Evolutionary conservation across 2,888 invertebrate genomes (phyloP).

Genomic region (Leptinotarsa peninsularis): DNA sequence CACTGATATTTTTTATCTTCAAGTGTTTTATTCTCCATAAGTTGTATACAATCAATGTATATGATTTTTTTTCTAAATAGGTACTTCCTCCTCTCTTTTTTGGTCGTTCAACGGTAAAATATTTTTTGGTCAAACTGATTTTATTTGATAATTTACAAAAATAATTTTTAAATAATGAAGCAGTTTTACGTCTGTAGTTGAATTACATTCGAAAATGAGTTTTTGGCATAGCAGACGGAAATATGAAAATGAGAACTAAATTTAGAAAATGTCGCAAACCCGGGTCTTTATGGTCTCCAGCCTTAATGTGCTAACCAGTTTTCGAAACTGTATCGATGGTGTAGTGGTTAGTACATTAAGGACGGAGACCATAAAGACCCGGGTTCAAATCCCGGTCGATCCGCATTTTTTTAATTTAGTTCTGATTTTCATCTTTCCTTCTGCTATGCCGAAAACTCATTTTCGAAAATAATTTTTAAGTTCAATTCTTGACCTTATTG

Average conservation of each 20-base stretch:
- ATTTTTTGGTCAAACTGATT: neutral
- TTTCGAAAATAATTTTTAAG: neutral
- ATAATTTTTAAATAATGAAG: neutral
- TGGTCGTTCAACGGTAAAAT: neutral
- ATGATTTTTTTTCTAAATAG: neutral
- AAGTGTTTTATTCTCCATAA: neutral
- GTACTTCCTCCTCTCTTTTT: neutral
- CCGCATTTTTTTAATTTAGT: neutral
- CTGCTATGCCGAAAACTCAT: neutral
- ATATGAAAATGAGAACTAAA: neutral
- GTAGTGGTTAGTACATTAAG: neutral
- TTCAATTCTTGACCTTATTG: neutral
- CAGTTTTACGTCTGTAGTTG: neutral
- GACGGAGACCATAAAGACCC: neutral
- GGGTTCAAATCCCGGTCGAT: neutral
- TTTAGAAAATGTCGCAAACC: neutral
- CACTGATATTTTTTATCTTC: neutral
- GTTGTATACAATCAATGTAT: neutral
- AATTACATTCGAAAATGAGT: neutral
- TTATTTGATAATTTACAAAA: neutral
- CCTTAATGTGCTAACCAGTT: neutral
- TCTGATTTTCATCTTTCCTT: neutral
- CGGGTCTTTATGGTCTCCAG: neutral
- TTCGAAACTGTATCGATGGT: neutral
- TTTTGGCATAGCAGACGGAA: neutral